These are phyloP conservation scores for Argyrosomus regius DNA, from an alignment of 2,797 vertebrate genomes.

Conservation along the genomic window DNA sequence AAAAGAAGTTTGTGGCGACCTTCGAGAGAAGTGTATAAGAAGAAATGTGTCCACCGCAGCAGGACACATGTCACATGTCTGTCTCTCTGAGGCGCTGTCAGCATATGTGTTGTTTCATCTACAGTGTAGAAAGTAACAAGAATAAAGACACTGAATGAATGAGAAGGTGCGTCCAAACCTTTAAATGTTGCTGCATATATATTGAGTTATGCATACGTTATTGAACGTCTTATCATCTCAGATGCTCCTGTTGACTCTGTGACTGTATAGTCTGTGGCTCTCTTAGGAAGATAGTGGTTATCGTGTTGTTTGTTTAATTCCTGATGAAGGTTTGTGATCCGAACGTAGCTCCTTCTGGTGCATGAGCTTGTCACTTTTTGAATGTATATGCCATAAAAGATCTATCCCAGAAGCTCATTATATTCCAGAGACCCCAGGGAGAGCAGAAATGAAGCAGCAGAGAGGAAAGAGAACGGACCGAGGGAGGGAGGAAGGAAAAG, in stretches of 20 bases:
- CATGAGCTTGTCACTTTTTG: not conserved
- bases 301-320: constrained; percentile 3
- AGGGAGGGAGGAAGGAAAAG: not conserved
- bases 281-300: not conserved
- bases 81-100: not conserved
- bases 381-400: not conserved
- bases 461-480: not conserved
- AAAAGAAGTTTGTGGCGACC: not conserved
- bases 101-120: too few relatives aligned
- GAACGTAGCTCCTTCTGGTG: not conserved
- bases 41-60: too few relatives aligned
- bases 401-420: not conserved
- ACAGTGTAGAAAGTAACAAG: too few relatives aligned
- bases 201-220: not conserved
- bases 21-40: not conserved
- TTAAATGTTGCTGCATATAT: too few relatives aligned
- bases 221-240: not conserved
- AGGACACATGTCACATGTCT: not conserved
- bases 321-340: not conserved
- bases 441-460: constrained; percentile 1
- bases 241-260: not conserved
- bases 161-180: too few relatives aligned
- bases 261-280: not conserved
- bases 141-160: too few relatives aligned
- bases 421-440: constrained; percentile 3